Conservation (phyloP, 2,888 invertebrate genomes). For the Apomyelois bistriatella region DNA sequence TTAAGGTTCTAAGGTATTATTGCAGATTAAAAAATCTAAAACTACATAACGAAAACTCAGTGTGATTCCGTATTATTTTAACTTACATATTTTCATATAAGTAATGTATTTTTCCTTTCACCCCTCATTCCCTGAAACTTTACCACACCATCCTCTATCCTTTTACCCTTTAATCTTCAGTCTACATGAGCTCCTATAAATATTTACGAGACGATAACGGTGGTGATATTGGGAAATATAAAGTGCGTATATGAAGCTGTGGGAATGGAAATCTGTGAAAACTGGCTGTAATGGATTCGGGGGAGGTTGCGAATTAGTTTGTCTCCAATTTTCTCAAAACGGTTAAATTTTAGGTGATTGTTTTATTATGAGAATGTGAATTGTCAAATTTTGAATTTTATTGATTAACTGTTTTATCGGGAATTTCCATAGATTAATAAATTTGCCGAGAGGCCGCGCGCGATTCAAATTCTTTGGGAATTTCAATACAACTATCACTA, state of each 20-base stretch:
- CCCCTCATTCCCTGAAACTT: not conserved
- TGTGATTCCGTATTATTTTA: too few species aligned
- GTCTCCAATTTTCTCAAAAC: constrained; percentile 1
- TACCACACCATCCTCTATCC: not conserved
- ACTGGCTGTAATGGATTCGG: constrained; percentile 5
- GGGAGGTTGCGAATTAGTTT: not conserved
- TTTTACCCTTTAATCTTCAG: constrained; percentile 39
- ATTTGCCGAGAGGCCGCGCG: too few species aligned
- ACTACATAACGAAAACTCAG: too few species aligned
- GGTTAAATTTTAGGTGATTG: not conserved
- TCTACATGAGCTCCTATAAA: constrained; percentile 38
- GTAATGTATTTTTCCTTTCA: not conserved
- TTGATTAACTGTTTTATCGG: too few species aligned
- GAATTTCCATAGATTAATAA: too few species aligned
- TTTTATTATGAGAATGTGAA: not conserved
- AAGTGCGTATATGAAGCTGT: constrained; percentile 11
- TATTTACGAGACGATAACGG: constrained; percentile 47
- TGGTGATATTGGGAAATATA: constrained; percentile 20
- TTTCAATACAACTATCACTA: too few species aligned
- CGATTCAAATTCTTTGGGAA: too few species aligned
- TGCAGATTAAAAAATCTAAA: too few species aligned
- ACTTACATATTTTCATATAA: too few species aligned
- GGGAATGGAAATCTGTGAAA: constrained; percentile 9
- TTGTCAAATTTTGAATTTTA: too few species aligned
- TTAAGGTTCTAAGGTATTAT: too few species aligned